Conservation (phyloP, 2,888 invertebrate genomes). For the Rhabditophanes sp. region DNA sequence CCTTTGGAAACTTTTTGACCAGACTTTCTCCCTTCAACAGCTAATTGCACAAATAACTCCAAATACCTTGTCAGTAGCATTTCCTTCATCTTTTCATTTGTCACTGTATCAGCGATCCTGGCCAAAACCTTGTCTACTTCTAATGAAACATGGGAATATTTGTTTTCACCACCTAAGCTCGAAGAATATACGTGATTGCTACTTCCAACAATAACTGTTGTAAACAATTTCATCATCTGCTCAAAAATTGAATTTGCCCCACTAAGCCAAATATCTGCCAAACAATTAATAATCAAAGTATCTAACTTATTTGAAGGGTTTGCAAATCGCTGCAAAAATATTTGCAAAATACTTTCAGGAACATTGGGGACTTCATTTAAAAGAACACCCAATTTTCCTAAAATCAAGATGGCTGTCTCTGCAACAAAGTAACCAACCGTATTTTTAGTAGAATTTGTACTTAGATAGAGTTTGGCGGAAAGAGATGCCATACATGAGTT, state of each 20-base stretch:
- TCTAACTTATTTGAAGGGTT: slow-evolving; percentile 79
- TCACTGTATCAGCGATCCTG: slow-evolving; percentile 81
- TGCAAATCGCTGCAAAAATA: slow-evolving; percentile 64
- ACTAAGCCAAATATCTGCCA: slow-evolving; percentile 92
- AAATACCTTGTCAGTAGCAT: slow-evolving; percentile 54
- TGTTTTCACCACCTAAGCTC: slow-evolving; percentile 9
- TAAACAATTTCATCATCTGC: slow-evolving; percentile 94
- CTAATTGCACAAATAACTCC: slow-evolving; percentile 90
- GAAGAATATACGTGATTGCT: slow-evolving; percentile 35
- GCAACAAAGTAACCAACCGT: slow-evolving; percentile 55
- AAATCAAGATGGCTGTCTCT: slow-evolving; percentile 85
- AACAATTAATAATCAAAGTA: slow-evolving; percentile 81
- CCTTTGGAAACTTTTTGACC: slow-evolving; percentile 69
- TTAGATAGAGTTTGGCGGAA: slow-evolving; percentile 77
- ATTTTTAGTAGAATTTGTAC: slow-evolving; percentile 53
- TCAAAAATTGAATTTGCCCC: slow-evolving; percentile 57
- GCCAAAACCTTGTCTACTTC: slow-evolving; percentile 89
- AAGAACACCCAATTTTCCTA: slow-evolving; percentile 75
- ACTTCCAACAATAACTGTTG: slow-evolving; percentile 78
- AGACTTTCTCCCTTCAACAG: slow-evolving; percentile 83
- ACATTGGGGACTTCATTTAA: slow-evolving; percentile 21
- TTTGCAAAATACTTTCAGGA: slow-evolving; percentile 36
- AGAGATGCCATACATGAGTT: slow-evolving; percentile 86
- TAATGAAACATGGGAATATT: slow-evolving; percentile 63
- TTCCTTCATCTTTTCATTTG: slow-evolving; percentile 56